Base-by-base conservation (phyloP, 2,888 invertebrate genomes). In the Chrysolina oricalcia region DNA sequence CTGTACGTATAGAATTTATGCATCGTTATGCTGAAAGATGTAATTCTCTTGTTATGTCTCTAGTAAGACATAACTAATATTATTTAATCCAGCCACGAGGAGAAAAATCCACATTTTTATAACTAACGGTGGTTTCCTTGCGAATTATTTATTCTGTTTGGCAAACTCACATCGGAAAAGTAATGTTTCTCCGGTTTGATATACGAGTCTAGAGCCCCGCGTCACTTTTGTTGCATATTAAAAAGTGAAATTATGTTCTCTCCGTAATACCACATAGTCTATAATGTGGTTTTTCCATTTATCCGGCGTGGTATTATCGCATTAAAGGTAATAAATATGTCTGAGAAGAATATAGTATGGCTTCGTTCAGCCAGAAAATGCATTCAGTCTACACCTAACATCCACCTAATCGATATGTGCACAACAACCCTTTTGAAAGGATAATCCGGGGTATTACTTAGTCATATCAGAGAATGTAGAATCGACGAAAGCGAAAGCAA, bases 271-370 rank as follows among this genome's bases (percentile, higher is more conserved):
- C 48, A 70, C 27, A n/a, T 48, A 48, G 68, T 66, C 70, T 63
- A 59, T 73, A 78, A 77, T 81, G 82, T 78, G 83, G 82, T 83
- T 80, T 81, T 80, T 78, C 73, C 81, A 78, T 81, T 83, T 83
- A 82, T 81, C 77, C 79, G 72, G 78, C 76, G 76, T 77, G 53
- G 72, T 68, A 73, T 82, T 82, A 84, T 84, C 83, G 73, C 81
- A 82, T 84, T 84, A 84, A 67, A 75, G 67, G 82, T 83, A 84
- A 82, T 76, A 78, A 80, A 83, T 82, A 83, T 78, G 80, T 82
- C 82, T 81, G 81, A 83, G 81, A 75, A 75, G 59, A 72, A 65
- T 43, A 74, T 76, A 76, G 70, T 77, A 82, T 41, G 80, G 82
- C 81, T 82, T 82, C 82, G 23, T 70, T 70, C 70, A 56, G 21